A percentile compares a stretch with the other conserved stretches of the same genome.
phyloP scores from a whole-genome alignment of 2,888 invertebrate genomes.

The Leptogaster cylindrica region DNA sequence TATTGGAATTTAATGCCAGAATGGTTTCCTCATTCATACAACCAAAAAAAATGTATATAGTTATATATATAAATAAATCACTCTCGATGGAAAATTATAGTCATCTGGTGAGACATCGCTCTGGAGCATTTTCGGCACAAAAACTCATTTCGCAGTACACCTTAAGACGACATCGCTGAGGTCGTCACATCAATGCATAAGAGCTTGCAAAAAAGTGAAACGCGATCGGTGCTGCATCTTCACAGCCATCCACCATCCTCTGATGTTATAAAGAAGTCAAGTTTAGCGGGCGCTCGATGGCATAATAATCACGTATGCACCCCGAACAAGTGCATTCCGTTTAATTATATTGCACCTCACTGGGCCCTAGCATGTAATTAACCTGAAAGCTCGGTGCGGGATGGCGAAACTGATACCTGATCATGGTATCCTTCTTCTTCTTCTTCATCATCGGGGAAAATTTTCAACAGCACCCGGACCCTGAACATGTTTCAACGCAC shows the following conservation, averaged over 20 bases:
- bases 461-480: too few species aligned
- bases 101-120: conserved; percentile 8
- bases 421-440: background rate
- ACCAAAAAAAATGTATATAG: too few species aligned
- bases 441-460: background rate
- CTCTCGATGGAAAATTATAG: conserved; percentile 24
- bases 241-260: background rate
- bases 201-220: conserved; percentile 32
- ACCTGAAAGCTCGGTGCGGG: conserved; percentile 12
- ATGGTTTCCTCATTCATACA: conserved; percentile 11
- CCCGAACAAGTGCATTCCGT: conserved; percentile 19
- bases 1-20: conserved; percentile 30
- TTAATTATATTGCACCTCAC: conserved; percentile 38
- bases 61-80: conserved; percentile 40
- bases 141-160: conserved; percentile 25
- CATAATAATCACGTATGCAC: conserved; percentile 35
- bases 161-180: conserved; percentile 24
- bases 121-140: conserved; percentile 21
- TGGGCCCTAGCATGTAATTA: conserved; percentile 31
- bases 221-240: conserved; percentile 30
- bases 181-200: conserved; percentile 13
- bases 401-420: conserved; percentile 32
- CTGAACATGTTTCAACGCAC: too few species aligned
- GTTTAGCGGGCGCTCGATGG: conserved; percentile 22
- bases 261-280: conserved; percentile 5